Evolutionary conservation across 2,797 vertebrate species (phyloP).

Genomic region (Cheracebus regulus): DNA sequence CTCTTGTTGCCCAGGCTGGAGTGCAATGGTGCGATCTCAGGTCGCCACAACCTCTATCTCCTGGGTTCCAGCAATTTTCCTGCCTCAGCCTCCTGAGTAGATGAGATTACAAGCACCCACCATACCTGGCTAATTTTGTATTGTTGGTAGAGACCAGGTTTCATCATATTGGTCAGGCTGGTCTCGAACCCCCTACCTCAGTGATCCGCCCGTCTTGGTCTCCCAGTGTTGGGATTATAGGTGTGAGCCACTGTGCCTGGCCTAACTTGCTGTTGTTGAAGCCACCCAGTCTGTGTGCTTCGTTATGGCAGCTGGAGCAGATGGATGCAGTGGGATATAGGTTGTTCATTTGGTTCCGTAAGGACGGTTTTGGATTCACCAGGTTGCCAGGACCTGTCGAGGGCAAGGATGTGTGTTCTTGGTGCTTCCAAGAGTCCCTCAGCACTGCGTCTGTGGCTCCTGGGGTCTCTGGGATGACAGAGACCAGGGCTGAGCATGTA

Average conservation of each 20-base stretch:
- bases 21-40: too few relatives aligned
- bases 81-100: too few relatives aligned
- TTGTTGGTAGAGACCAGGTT: background rate
- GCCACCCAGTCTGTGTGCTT: background rate
- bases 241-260: background rate
- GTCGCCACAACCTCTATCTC: too few relatives aligned
- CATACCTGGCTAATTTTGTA: background rate
- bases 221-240: background rate
- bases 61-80: too few relatives aligned
- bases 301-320: background rate
- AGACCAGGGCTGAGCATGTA: background rate
- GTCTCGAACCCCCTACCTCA: background rate
- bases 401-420: background rate
- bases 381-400: background rate
- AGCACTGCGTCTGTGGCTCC: background rate
- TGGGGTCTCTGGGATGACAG: background rate
- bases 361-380: background rate
- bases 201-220: background rate
- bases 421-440: background rate
- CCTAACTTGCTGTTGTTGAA: background rate
- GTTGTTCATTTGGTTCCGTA: background rate
- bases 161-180: background rate
- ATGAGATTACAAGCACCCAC: too few relatives aligned
- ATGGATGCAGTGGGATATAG: background rate
- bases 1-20: too few relatives aligned